Evolutionary conservation across 2,113 vertebrate genomes (phyloP).

Genomic region (Oxygymnocypris stewartii): DNA sequence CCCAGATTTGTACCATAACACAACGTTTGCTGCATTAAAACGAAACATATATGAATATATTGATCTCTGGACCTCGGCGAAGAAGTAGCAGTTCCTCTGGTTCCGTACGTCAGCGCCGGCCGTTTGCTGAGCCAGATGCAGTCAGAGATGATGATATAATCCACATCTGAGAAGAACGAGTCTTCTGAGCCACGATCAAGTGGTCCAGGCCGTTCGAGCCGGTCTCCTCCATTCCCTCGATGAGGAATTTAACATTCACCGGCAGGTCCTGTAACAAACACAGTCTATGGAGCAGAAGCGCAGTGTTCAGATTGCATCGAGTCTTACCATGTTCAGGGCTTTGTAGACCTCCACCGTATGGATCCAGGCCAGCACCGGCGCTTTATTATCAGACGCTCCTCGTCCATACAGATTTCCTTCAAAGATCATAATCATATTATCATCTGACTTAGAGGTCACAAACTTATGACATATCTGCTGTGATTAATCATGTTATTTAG

Average conservation of each 20-base stretch:
- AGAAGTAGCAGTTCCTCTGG: constrained; percentile 83
- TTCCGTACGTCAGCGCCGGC: constrained; percentile 81
- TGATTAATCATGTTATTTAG: no score
- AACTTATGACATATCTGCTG: no score
- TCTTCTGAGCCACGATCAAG: constrained; percentile 75
- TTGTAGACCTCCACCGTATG: constrained; percentile 78
- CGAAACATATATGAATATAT: background rate
- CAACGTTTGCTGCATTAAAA: background rate
- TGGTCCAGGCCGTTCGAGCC: constrained; percentile 77
- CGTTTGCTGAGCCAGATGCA: constrained; percentile 76
- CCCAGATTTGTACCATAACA: background rate
- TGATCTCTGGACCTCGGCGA: constrained; percentile 70
- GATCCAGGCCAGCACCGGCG: constrained; percentile 81
- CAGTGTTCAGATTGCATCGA: no score
- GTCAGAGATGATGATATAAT: constrained; percentile 82
- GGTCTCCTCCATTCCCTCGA: constrained; percentile 84
- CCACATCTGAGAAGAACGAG: constrained; percentile 78
- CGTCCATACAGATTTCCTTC: constrained; percentile 80
- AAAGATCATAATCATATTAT: no score
- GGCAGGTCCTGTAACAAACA: constrained; percentile 82
- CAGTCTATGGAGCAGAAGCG: no score
- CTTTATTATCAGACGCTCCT: constrained; percentile 83
- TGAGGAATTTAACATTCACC: constrained; percentile 81
- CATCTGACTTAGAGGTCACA: no score
- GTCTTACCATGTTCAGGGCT: constrained; percentile 71